Percentiles rank a stretch among this genome's conserved stretches.
Conservation (phyloP, 2,888 invertebrate species). For the Himalopsyche japonica region DNA sequence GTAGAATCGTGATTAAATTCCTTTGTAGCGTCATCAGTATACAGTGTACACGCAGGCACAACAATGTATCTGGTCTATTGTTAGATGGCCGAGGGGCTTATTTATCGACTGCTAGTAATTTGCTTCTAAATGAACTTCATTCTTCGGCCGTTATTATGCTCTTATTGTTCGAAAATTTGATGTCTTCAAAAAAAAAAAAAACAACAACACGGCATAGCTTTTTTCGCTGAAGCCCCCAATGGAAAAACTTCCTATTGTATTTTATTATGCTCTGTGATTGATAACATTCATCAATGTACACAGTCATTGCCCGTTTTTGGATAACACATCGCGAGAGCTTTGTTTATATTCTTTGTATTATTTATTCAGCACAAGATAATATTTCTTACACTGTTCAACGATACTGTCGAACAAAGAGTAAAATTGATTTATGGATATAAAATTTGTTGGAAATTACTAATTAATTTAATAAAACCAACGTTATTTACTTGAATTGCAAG, state of each 20-base stretch:
- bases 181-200: constrained; percentile 1
- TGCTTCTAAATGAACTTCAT: constrained; percentile 38
- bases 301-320: neutral
- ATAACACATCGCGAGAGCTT: neutral
- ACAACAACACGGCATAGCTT: neutral
- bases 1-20: constrained; percentile 39
- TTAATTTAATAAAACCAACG: no score
- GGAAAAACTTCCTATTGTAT: neutral
- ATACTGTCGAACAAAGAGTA: no score
- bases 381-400: no score
- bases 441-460: no score
- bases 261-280: neutral
- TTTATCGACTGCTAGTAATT: constrained; percentile 35
- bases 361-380: no score
- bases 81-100: constrained; percentile 18
- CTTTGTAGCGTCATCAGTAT: constrained; percentile 31
- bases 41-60: constrained; percentile 11
- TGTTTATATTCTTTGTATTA: neutral
- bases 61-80: constrained; percentile 26
- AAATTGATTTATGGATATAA: no score
- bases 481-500: no score
- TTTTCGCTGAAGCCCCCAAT: neutral
- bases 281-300: neutral
- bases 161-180: constrained; percentile 18
- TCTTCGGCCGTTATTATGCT: constrained; percentile 24